Base-by-base conservation (phyloP, 2,888 invertebrate species). In the Drosophila mayaguana region DNA sequence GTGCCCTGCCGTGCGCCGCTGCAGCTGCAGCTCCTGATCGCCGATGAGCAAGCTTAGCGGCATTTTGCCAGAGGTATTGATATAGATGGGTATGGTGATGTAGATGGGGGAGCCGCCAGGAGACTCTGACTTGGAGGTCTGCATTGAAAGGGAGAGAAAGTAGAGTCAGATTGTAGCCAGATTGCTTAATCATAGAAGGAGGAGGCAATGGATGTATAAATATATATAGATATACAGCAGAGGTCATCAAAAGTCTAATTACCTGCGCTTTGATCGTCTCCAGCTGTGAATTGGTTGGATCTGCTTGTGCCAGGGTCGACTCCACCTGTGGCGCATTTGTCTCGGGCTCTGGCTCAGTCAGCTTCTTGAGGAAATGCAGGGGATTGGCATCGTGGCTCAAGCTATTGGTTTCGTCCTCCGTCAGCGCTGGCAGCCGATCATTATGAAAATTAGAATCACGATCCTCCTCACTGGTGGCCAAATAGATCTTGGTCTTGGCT, bases 51-150 rank as follows among this genome's bases (percentile, higher is more conserved):
- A n/a, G 1, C 75, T 76, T 3, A 91, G 46, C 0, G 91, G 91
- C 43, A 75, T 25, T 7, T 72, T 74, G 2, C 78, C 80, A 9
- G 75, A 67, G 6, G 81, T 74, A 38, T 80, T 91, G n/a, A 91
- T 89, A 34, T 90, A 86, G n/a, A 91, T 90, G 32, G 91, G 91
- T 25, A 91, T 85, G 5, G 86, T 91, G 9, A 91, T 91, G 60
- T 83, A 90, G 46, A 91, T 86, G 1, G 88, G 82, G 8, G 78
- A 61, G 4, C 53, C 64, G 6, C 46, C 9, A 8, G 25, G 20
- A 1, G 59, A 16, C 0, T 64, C 64, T 0, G 65, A 12, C n/a
- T 66, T 57, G 1, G 20, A 4, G 4, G 60, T 34, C 40, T 60
- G 16, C 1, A 34, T 3, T 22, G 1, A 18, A 28, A 12, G 2